Percentiles rank a stretch among this genome's conserved stretches.
These are phyloP conservation scores for Teleopsis dalmanni DNA, from an alignment of 1,140 invertebrate genomes.

Conservation along the genomic window DNA sequence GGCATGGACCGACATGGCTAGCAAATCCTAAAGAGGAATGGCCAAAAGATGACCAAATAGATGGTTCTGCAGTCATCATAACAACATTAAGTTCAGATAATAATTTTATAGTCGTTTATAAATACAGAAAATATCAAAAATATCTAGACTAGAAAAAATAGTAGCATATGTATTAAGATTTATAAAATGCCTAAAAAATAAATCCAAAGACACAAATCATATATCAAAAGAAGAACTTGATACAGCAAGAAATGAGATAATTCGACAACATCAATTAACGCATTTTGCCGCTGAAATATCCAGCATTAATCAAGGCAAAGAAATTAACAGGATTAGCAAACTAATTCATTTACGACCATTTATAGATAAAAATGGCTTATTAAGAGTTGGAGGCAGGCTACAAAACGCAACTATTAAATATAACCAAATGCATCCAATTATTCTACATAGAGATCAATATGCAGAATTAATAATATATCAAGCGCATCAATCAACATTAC, in stretches of 20 bases:
- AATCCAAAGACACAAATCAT: background rate
- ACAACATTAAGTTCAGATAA: too few species aligned
- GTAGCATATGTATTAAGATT: background rate
- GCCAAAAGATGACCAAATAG: too few species aligned
- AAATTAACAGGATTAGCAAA: background rate
- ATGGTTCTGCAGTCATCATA: too few species aligned
- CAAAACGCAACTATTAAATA: conserved; percentile 8
- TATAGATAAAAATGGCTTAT: conserved; percentile 15
- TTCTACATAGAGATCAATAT: background rate
- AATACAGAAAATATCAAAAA: background rate
- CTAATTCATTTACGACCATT: conserved; percentile 16
- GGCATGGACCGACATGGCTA: conserved; percentile 7
- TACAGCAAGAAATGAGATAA: background rate
- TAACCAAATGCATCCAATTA: conserved; percentile 1
- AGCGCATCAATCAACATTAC: background rate
- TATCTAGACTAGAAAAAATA: background rate
- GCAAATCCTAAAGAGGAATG: too few species aligned
- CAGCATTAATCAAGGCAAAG: background rate
- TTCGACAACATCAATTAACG: background rate
- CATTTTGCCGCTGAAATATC: background rate
- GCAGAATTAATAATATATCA: background rate
- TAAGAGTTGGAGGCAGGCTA: conserved; percentile 24
- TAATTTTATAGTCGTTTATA: too few species aligned
- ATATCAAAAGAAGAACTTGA: background rate
- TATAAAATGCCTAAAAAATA: background rate